Evolutionary conservation across 2,113 vertebrate species (phyloP).

Genomic region (Grammomys surdaster): DNA sequence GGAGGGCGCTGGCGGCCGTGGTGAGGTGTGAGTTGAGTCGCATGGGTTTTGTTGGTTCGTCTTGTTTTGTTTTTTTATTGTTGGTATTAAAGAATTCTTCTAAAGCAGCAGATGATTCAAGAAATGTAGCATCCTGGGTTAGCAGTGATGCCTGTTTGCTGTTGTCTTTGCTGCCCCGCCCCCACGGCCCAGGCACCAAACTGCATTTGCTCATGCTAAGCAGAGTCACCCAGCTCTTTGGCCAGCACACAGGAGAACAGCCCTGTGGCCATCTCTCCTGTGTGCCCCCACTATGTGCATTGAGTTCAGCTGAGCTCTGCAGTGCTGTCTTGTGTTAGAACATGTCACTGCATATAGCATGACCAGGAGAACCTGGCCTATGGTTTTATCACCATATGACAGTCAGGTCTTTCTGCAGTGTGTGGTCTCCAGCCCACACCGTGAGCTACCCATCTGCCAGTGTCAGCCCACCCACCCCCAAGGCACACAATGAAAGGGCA

Average conservation of each 20-base stretch:
- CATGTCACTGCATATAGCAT: neutral
- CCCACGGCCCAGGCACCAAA: neutral
- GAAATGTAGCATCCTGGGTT: neutral
- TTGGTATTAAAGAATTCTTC: conserved; percentile 13
- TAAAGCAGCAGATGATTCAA: neutral
- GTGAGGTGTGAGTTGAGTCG: neutral
- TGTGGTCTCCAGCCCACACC: accelerated
- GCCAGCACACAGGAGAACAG: neutral
- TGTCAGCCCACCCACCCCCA: neutral
- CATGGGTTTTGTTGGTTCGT: neutral
- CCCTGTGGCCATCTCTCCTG: accelerated
- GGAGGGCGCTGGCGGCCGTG: neutral
- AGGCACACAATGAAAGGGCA: neutral
- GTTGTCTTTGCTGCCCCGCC: neutral
- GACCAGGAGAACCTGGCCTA: neutral
- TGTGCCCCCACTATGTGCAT: neutral
- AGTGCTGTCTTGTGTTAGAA: no score
- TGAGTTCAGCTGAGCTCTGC: neutral
- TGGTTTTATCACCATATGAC: neutral
- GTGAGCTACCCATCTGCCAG: neutral
- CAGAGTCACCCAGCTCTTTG: neutral
- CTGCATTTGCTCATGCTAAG: neutral
- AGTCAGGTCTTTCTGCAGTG: neutral
- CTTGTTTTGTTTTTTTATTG: neutral
- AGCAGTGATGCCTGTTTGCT: neutral